Base-by-base conservation (phyloP, 2,113 vertebrate genomes). In the Mustela nigripes region DNA sequence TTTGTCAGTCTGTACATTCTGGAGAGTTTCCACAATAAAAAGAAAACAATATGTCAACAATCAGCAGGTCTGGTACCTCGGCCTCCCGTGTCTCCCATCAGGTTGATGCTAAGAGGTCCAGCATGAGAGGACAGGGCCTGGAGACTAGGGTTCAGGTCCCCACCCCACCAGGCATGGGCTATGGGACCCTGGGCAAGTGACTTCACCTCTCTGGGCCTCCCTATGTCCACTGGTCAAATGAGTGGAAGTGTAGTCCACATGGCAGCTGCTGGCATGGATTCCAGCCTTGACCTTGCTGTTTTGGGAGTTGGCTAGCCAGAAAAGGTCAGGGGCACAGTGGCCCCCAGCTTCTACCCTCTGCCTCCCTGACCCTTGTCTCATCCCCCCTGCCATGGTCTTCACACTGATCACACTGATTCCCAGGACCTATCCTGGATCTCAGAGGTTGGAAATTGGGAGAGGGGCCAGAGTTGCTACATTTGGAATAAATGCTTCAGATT, bases 161-260 rank as follows among this genome's bases (percentile, higher is more conserved):
- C 9, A 11, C 12, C 65, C 48, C 50, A 18, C 31, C 18, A 60
- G 0, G 1, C 31, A 19, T 1, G 18, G 33, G 73, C 50, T 69
- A 21, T 69, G 67, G 42, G 88, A 85, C 48, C 15, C 21, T 2
- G 26, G 74, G 56, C 42, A 19, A 26, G 33, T 53, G 67, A 42
- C 56, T n/a, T 26, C 6, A 5, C n/a, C 56, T 56, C 45, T 79
- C 31, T 21, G 74, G 22, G 36, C 22, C 81, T 85, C 39, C 11
- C 24, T 33, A 21, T 21, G 24, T 56, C 60, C 42, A 26, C 15
- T 69, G 67, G 48, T 67, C 45, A 84, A 78, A 45, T 1, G 56
- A 22, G 56, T 26, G 22, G 6, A 7, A n/a, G 26, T 21, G 5
- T 1, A 26, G 10, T 42, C 21, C 3, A 1, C 5, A 1, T 21